phyloP scores from a whole-genome alignment of 2,888 invertebrate genomes.

The Augiades crinisus region DNA sequence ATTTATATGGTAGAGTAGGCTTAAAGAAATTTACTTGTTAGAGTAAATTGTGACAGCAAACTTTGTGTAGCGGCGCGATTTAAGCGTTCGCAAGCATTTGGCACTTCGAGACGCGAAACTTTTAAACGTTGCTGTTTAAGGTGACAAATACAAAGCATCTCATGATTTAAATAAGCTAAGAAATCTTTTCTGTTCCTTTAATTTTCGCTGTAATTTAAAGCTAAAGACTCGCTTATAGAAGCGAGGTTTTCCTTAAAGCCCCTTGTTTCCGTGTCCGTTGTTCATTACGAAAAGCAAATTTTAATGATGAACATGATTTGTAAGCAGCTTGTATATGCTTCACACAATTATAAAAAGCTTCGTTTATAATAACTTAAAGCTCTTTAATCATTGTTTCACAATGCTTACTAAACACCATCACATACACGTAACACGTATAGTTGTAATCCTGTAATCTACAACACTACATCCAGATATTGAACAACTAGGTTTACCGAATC shows the following conservation, averaged over 20 bases:
- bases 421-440: not conserved
- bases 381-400: too few species aligned
- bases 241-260: too few species aligned
- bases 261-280: too few species aligned
- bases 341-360: too few species aligned
- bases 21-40: not conserved
- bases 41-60: conserved; percentile 1
- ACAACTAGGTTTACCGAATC: conserved; percentile 11
- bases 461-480: not conserved
- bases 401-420: not conserved
- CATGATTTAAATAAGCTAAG: conserved; percentile 7
- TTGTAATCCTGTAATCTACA: conserved; percentile 15
- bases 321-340: too few species aligned
- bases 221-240: too few species aligned
- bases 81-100: conserved; percentile 14
- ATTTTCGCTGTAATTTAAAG: too few species aligned
- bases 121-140: conserved; percentile 14
- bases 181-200: not conserved
- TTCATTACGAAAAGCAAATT: too few species aligned
- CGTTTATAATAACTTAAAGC: too few species aligned
- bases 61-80: conserved; percentile 10
- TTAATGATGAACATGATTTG: too few species aligned
- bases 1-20: not conserved
- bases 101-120: conserved; percentile 11
- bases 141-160: conserved; percentile 16